Evolutionary conservation across 2,113 vertebrate species (phyloP), one percentile per base, ranked within the genome.

Genomic region (Ptychochromis oligacanthus): DNA sequence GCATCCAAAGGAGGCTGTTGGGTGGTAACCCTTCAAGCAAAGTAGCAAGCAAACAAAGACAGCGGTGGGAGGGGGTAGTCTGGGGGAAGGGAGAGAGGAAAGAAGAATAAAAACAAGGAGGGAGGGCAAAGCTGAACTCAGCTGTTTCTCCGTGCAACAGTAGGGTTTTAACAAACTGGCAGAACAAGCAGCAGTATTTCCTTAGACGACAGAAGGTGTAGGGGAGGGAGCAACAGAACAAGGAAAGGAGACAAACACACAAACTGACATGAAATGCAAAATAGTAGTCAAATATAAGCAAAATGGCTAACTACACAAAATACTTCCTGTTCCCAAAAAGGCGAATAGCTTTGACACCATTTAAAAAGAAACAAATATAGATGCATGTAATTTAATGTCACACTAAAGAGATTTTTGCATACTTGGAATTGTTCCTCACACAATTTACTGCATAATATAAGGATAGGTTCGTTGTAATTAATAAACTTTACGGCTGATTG

Each of bases 1-100:
- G 78, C 82, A 38, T 20, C 54, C 22, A 54, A 83, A 91, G 92
- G 90, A 94, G 92, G 94, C 94, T 93, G 94, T 95, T 92, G 93
- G 95, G 93, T 93, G 92, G 93, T 90, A 92, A 95, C 92, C 87
- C 77, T 83, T 88, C 12, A 1, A 86, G 83, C 79, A 87, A 92
- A 82, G 43, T 77, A 90, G 76, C 75, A 67, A 84, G 90, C 82
- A 94, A 94, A 93, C 91, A 93, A 91, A 93, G 91, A 86, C 78
- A 17, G 72, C 12, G 57, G 36, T 49, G 79, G 83, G 85, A 79
- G 90, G 79, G 34, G 64, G 43, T 59, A 31, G 58, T 61, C 40
- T 61, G 86, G 87, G 64, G 58, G 76, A 74, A 80, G 77, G 70
- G 81, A 82, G 75, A 80, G 64, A 80, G 83, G 15, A 77, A 72